Conservation (phyloP, 2,113 vertebrate genomes). For the Perccottus glenii region DNA sequence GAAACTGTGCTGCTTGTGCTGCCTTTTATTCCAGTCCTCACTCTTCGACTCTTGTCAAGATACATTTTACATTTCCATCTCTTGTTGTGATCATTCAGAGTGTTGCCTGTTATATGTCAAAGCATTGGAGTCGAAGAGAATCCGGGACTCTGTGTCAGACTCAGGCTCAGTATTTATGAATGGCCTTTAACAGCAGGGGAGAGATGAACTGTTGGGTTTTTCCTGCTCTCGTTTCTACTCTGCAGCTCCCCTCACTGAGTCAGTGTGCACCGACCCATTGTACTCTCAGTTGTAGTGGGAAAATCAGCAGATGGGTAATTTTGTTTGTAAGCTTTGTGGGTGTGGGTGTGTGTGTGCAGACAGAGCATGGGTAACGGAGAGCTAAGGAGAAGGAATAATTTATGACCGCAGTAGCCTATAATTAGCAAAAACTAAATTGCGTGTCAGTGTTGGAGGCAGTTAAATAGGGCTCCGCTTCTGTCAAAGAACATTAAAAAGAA, state of each 20-base stretch:
- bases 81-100: slow-evolving; percentile 43
- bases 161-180: slow-evolving; percentile 61
- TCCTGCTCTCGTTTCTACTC: slow-evolving; percentile 29
- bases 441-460: slow-evolving; percentile 63
- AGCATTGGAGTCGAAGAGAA: slow-evolving; percentile 35
- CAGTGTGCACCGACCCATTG: slow-evolving; percentile 20
- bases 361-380: slow-evolving; percentile 27
- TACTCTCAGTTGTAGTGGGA: slow-evolving; percentile 48
- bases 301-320: slow-evolving; percentile 65
- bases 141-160: slow-evolving; percentile 35
- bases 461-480: slow-evolving; percentile 56
- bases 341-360: slow-evolving; percentile 31
- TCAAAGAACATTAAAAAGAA: slow-evolving; percentile 60
- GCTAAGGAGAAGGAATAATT: slow-evolving; percentile 66
- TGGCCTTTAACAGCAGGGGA: slow-evolving; percentile 60
- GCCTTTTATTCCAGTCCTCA: slow-evolving; percentile 5
- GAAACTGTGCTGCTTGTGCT: background rate
- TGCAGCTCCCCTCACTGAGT: slow-evolving; percentile 5
- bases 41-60: slow-evolving; percentile 38
- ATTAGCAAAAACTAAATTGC: slow-evolving; percentile 79
- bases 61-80: slow-evolving; percentile 39
- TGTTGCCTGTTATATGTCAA: slow-evolving; percentile 20
- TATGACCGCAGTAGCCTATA: slow-evolving; percentile 72
- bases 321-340: slow-evolving; percentile 43
- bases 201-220: slow-evolving; percentile 59